Conservation (phyloP, 1,140 invertebrate genomes). For the Macrotrachela quadricornifera region DNA sequence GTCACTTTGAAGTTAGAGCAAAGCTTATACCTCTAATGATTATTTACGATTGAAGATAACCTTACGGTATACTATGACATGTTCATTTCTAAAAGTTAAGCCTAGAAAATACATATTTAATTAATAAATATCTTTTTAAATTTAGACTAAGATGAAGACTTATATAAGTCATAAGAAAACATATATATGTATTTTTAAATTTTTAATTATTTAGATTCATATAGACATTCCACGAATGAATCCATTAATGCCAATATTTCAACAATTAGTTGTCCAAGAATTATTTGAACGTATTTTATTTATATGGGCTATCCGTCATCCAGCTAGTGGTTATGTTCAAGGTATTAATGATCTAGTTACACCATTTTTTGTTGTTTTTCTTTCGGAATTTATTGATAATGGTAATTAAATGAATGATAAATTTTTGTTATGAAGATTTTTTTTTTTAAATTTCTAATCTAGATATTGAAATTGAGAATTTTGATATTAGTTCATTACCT, state of each 20-base stretch:
- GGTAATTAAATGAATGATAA: neutral
- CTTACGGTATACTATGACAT: neutral
- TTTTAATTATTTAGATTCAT: conserved; percentile 50
- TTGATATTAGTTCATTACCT: conserved; percentile 53
- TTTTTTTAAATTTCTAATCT: neutral
- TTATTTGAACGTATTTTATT: conserved; percentile 96
- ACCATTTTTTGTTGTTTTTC: conserved; percentile 95
- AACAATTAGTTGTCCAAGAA: conserved; percentile 66
- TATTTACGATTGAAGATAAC: neutral
- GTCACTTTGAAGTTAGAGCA: too few species aligned
- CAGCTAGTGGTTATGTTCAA: conserved; percentile 96
- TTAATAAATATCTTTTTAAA: neutral
- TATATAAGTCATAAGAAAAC: neutral
- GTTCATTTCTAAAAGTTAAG: neutral
- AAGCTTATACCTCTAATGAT: neutral
- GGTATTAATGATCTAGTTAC: conserved; percentile 95
- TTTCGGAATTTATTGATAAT: conserved; percentile 62
- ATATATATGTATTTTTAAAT: neutral
- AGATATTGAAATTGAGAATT: conserved; percentile 64
- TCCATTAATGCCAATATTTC: conserved; percentile 69
- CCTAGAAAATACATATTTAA: neutral
- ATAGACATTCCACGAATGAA: conserved; percentile 94
- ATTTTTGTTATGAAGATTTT: conserved; percentile 4
- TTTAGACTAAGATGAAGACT: neutral
- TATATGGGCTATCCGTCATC: conserved; percentile 96